Evolutionary conservation across 2,888 invertebrate species (phyloP).

Genomic region (Aporophyla nigra): DNA sequence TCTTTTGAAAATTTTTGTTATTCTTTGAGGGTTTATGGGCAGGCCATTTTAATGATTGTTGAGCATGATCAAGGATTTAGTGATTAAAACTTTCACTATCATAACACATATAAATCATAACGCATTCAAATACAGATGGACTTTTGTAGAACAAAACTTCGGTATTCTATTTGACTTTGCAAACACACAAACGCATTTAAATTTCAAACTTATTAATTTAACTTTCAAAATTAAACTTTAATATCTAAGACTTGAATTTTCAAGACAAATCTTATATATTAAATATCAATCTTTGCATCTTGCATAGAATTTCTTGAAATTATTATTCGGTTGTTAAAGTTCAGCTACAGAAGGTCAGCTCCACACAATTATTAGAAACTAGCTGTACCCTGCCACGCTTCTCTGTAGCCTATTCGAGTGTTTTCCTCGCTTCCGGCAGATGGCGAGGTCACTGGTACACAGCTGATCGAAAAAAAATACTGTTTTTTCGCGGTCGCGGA

Average conservation of each 20-base stretch:
- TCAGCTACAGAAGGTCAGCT: background rate
- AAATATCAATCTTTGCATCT: slow-evolving; percentile 15
- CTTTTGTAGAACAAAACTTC: background rate
- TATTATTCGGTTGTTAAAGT: slow-evolving; percentile 24
- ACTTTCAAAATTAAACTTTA: slow-evolving; percentile 5
- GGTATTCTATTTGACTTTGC: slow-evolving; percentile 4
- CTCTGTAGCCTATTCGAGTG: too few species aligned
- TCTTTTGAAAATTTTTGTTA: background rate
- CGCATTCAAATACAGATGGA: background rate
- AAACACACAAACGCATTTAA: slow-evolving; percentile 11
- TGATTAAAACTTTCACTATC: background rate
- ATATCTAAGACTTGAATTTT: slow-evolving; percentile 11
- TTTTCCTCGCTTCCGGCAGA: too few species aligned
- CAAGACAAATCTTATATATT: background rate
- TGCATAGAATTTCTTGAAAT: slow-evolving; percentile 17
- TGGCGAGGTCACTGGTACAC: too few species aligned
- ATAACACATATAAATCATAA: background rate
- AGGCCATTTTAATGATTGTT: background rate
- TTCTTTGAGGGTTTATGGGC: background rate
- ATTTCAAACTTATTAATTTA: slow-evolving; percentile 28
- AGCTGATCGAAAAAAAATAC: too few species aligned
- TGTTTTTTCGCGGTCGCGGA: too few species aligned
- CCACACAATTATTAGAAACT: background rate
- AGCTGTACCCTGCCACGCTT: too few species aligned
- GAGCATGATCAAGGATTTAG: background rate